These are phyloP conservation scores for Megatriorchis doriae DNA, from an alignment of 2,113 vertebrate genomes.

Conservation along the genomic window DNA sequence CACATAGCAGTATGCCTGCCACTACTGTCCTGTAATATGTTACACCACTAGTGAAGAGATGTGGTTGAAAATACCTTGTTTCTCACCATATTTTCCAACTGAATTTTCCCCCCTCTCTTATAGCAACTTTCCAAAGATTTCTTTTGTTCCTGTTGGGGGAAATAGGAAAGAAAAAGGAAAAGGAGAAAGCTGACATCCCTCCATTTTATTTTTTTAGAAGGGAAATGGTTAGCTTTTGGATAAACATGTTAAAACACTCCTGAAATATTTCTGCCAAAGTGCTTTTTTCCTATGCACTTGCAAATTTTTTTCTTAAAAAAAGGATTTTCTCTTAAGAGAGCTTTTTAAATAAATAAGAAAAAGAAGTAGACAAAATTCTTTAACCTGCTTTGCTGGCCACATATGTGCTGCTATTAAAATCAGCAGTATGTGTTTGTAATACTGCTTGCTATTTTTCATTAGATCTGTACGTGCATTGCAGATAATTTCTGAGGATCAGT, in stretches of 20 bases:
- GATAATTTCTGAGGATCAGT: background rate
- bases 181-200: background rate
- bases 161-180: background rate
- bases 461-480: background rate
- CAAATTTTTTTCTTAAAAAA: background rate
- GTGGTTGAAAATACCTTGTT: background rate
- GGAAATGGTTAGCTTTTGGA: background rate
- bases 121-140: background rate
- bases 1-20: background rate
- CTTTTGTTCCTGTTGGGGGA: background rate
- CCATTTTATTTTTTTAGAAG: background rate
- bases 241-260: background rate
- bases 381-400: background rate
- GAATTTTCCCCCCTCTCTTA: background rate
- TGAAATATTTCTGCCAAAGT: background rate
- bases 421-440: background rate
- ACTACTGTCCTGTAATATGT: background rate
- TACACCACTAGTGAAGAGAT: background rate
- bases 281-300: background rate
- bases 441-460: background rate
- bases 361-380: background rate
- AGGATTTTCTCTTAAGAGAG: background rate
- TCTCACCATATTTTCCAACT: background rate
- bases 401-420: background rate
- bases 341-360: background rate